phyloP scores from a whole-genome alignment of 2,888 invertebrate species.

The Dilophus febrilis region DNA sequence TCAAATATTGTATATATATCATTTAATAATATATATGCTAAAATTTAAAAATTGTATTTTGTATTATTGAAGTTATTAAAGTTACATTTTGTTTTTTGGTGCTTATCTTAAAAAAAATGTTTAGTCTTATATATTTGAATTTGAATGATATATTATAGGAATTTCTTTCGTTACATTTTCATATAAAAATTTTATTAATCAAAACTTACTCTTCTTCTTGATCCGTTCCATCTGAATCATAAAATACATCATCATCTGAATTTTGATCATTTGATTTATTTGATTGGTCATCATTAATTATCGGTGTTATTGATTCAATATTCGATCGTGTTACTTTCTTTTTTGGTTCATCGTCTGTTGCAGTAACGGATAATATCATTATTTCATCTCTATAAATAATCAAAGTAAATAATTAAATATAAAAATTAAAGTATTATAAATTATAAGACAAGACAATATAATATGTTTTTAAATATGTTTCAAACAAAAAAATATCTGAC shows the following conservation, averaged over 20 bases:
- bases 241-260: conserved; percentile 52
- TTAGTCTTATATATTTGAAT: no score
- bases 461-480: no score
- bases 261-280: conserved; percentile 18
- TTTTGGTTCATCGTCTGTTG: conserved; percentile 35
- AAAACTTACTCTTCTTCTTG: conserved; percentile 44
- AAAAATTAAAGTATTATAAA: no score
- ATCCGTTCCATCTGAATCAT: conserved; percentile 53
- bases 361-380: conserved; percentile 32
- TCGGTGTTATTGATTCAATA: conserved; percentile 41
- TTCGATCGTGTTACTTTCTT: conserved; percentile 27
- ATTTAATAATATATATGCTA: no score
- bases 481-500: no score
- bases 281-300: conserved; percentile 33
- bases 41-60: no score
- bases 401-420: not conserved
- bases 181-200: not conserved
- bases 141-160: no score
- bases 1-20: no score
- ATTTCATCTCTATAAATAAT: conserved; percentile 27
- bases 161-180: not conserved
- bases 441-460: no score
- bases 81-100: no score
- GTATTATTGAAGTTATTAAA: no score
- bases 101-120: no score